phyloP scores from a whole-genome alignment of 2,113 vertebrate genomes.

The Psophia crepitans region DNA sequence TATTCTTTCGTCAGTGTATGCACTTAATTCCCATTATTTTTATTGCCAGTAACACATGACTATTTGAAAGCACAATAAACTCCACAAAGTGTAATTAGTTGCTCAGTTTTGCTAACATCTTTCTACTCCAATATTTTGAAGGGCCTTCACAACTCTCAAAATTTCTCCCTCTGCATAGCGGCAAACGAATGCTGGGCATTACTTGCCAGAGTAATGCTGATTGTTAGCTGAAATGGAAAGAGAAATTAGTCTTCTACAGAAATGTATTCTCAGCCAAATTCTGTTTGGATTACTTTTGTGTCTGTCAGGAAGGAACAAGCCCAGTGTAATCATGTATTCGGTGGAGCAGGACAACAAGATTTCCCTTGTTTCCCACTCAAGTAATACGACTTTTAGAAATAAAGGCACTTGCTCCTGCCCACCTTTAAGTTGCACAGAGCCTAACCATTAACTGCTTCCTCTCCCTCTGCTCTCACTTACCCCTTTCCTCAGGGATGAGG shows the following conservation, averaged over 20 bases:
- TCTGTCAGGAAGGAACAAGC: not conserved
- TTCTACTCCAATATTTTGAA: constrained; percentile 24
- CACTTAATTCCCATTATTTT: constrained; percentile 59
- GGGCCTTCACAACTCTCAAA: not conserved
- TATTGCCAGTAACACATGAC: constrained; percentile 53
- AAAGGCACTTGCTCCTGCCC: not conserved
- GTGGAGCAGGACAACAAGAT: not conserved
- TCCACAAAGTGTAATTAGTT: constrained; percentile 47
- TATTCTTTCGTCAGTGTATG: constrained; percentile 46
- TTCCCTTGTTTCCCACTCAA: not conserved
- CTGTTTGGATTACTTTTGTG: not conserved
- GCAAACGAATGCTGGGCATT: not conserved
- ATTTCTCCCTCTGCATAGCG: not conserved
- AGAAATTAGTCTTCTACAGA: not conserved
- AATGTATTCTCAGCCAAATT: not conserved
- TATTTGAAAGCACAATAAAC: constrained; percentile 54
- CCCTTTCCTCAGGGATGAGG: not conserved
- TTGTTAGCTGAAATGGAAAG: not conserved
- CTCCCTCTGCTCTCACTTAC: not conserved
- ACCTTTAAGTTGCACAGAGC: not conserved
- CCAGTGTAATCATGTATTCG: not conserved
- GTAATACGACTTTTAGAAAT: not conserved
- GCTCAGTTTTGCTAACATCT: constrained; percentile 2
- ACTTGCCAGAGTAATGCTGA: not conserved
- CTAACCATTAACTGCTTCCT: not conserved